A percentile compares a stretch with the other conserved stretches of the same genome.
Evolutionary conservation across 2,797 vertebrate species (phyloP).

Genomic region (Melanotaenia pygmaea): DNA sequence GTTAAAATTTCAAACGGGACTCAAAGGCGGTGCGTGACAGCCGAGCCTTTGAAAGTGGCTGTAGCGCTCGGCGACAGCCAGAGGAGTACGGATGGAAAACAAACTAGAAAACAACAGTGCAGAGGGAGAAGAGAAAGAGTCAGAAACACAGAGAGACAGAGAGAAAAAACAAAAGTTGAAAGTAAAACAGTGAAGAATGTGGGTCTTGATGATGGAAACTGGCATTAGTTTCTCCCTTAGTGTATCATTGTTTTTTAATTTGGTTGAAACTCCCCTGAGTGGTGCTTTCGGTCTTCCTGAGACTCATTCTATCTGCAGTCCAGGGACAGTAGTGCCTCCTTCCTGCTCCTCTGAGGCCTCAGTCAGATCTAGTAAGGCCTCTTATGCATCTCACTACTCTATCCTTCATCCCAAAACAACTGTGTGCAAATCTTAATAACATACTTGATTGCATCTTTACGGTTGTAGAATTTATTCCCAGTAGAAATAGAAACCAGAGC

Average conservation of each 20-base stretch:
- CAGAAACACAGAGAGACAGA: slow-evolving; percentile 55
- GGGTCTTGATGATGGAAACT: slow-evolving; percentile 84
- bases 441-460: slow-evolving; percentile 66
- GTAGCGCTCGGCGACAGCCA: slow-evolving; percentile 86
- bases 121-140: slow-evolving; percentile 66
- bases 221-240: slow-evolving; percentile 79
- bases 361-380: slow-evolving; percentile 60
- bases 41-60: slow-evolving; percentile 87
- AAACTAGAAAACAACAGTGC: slow-evolving; percentile 86
- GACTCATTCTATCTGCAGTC: slow-evolving; percentile 53
- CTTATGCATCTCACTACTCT: slow-evolving; percentile 45
- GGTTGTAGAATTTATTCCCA: slow-evolving; percentile 65
- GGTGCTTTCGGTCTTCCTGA: slow-evolving; percentile 66
- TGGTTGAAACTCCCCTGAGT: slow-evolving; percentile 74
- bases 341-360: slow-evolving; percentile 66
- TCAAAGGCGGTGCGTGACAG: slow-evolving; percentile 87
- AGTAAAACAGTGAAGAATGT: slow-evolving; percentile 79
- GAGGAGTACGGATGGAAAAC: slow-evolving; percentile 84
- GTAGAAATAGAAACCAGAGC: slow-evolving; percentile 59
- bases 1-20: slow-evolving; percentile 89
- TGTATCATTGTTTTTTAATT: slow-evolving; percentile 83
- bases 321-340: slow-evolving; percentile 54
- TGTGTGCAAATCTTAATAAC: slow-evolving; percentile 65
- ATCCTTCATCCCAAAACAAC: slow-evolving; percentile 61
- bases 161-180: slow-evolving; percentile 77